Base-by-base conservation (phyloP, 1,140 invertebrate genomes). In the Dinothrombium tinctorium region DNA sequence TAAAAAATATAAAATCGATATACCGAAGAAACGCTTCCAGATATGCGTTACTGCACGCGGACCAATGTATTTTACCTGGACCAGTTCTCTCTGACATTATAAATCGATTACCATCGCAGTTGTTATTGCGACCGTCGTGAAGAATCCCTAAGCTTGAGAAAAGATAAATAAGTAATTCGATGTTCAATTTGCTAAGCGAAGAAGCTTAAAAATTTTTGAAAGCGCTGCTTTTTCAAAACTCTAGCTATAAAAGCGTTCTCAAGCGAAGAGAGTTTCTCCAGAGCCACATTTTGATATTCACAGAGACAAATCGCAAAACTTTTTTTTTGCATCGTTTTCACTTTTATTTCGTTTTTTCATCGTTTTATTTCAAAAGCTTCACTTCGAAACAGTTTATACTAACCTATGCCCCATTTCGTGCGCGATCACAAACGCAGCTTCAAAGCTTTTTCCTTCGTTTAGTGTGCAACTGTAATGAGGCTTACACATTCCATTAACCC, bases 331-430 rank as follows among this genome's bases (percentile, higher is more conserved):
- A n/a, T n/a, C n/a, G n/a, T n/a, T n/a, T n/a, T n/a, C n/a, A n/a
- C n/a, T n/a, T n/a, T n/a, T n/a, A n/a, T n/a, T n/a, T n/a, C n/a
- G n/a, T n/a, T n/a, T n/a, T n/a, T n/a, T n/a, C n/a, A n/a, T n/a
- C n/a, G n/a, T n/a, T n/a, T n/a, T n/a, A n/a, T n/a, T n/a, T n/a
- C n/a, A n/a, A n/a, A n/a, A n/a, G n/a, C n/a, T n/a, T n/a, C n/a
- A n/a, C n/a, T 43, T 21, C 3, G n/a, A n/a, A n/a, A n/a, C n/a
- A n/a, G n/a, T n/a, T n/a, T n/a, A n/a, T n/a, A 31, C 49, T 45
- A 41, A 59, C 58, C 58, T 61, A 45, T 62, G 61, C 1, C 56
- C 59, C 42, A 62, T 56, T 49, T 62, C 60, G 44, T 60, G 59
- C 21, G 58, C 56, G 20, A 61, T 60, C 7, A 62, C 60, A 46